Conservation (phyloP, 30 jellyfish, hydroid and myxozoan genomes). For the Sanderia malayensis region DNA sequence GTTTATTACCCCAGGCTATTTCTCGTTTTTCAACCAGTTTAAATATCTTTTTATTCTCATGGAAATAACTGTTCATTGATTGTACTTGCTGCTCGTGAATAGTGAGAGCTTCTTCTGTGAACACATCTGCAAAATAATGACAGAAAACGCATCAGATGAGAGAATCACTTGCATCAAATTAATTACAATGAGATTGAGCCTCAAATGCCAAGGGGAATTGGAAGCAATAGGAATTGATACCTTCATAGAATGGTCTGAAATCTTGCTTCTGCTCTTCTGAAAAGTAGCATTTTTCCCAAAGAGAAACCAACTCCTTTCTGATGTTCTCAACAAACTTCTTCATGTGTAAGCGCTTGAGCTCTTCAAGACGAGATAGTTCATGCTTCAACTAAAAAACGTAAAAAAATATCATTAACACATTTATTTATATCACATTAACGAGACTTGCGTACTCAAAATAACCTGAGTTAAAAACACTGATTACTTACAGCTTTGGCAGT, state of each 20-base stretch:
- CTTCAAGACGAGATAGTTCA: constrained; percentile 78
- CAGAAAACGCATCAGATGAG: too few relatives aligned
- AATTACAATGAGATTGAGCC: too few relatives aligned
- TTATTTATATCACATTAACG: too few relatives aligned
- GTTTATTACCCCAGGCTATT: constrained; percentile 81
- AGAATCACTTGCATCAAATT: too few relatives aligned
- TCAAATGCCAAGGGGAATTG: too few relatives aligned
- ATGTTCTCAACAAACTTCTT: constrained; percentile 73
- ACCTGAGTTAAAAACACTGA: background rate
- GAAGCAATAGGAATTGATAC: constrained; percentile 22
- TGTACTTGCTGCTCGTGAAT: constrained; percentile 98
- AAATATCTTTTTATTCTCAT: constrained; percentile 84
- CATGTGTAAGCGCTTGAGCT: constrained; percentile 82
- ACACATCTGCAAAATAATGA: constrained; percentile 60
- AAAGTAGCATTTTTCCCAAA: constrained; percentile 93
- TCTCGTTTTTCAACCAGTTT: constrained; percentile 89
- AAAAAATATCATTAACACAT: too few relatives aligned
- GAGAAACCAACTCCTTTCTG: constrained; percentile 74
- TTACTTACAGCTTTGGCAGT: constrained; percentile 84
- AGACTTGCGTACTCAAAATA: too few relatives aligned
- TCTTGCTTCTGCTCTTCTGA: constrained; percentile 80
- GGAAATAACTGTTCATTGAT: constrained; percentile 71
- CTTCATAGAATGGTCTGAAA: constrained; percentile 72
- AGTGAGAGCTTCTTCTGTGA: constrained; percentile 88
- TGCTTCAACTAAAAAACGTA: constrained; percentile 29